These are phyloP conservation scores for Sylvilagus bachmani DNA, from an alignment of 2,113 vertebrate genomes.

Conservation along the genomic window DNA sequence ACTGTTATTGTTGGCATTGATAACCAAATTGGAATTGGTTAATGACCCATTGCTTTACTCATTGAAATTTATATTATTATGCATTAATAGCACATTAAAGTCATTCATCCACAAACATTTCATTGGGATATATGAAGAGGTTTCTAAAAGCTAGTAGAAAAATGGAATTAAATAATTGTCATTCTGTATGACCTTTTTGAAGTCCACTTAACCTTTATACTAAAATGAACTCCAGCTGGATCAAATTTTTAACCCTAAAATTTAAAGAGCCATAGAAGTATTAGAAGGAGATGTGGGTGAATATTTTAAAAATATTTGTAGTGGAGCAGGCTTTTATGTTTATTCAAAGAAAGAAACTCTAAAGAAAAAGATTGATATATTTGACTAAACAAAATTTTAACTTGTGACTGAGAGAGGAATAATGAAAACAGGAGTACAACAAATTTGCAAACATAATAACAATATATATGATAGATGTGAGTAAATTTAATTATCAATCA, in stretches of 20 bases:
- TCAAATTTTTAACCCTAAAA: neutral
- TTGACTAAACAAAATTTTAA: conserved; percentile 37
- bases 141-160: too few species aligned
- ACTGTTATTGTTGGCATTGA: neutral
- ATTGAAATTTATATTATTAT: neutral
- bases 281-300: neutral
- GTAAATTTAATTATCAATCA: neutral
- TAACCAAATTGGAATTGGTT: neutral
- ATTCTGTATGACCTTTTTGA: too few species aligned
- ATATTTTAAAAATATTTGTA: conserved; percentile 14
- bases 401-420: neutral
- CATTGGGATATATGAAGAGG: neutral
- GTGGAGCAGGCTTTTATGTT: neutral
- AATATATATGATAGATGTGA: neutral
- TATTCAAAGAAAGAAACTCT: conserved; percentile 36
- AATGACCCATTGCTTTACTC: neutral
- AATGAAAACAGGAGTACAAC: conserved; percentile 35
- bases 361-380: neutral
- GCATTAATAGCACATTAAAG: neutral
- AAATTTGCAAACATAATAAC: conserved; percentile 13
- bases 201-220: neutral
- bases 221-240: neutral
- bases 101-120: neutral
- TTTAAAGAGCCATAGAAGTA: neutral
- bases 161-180: too few species aligned